A percentile compares a stretch with the other conserved stretches of the same genome.
These are phyloP conservation scores for Blastomussa wellsi DNA, from an alignment of 92 coral and sea anemone genomes.

Conservation along the genomic window DNA sequence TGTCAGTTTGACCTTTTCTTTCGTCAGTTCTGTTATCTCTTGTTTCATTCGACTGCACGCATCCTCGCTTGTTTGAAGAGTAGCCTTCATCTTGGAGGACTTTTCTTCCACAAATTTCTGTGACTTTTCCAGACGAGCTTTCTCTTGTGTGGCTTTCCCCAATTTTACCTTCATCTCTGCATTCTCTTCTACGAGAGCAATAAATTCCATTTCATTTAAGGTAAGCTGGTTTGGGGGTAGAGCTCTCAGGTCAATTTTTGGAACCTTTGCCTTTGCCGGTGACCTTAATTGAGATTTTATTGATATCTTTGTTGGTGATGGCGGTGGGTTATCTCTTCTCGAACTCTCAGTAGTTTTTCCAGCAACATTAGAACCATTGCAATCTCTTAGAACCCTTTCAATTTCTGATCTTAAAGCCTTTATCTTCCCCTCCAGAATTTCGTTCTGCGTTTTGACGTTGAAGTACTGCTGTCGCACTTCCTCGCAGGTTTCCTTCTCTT, in stretches of 20 bases:
- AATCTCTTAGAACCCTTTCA: conserved; percentile 71
- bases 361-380: conserved; percentile 39
- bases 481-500: conserved; percentile 76
- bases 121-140: conserved; percentile 59
- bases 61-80: conserved; percentile 54
- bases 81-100: conserved; percentile 45
- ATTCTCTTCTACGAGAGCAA: conserved; percentile 76
- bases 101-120: conserved; percentile 51
- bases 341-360: conserved; percentile 24
- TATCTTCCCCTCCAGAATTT: conserved; percentile 80
- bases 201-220: conserved; percentile 67
- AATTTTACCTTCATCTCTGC: conserved; percentile 71
- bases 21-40: conserved; percentile 44
- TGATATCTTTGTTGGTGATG: conserved; percentile 36
- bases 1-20: conserved; percentile 48
- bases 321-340: conserved; percentile 33
- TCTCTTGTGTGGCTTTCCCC: conserved; percentile 62
- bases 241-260: conserved; percentile 60
- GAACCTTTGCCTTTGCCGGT: conserved; percentile 50
- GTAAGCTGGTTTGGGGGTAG: conserved; percentile 59
- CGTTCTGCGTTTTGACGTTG: conserved; percentile 69
- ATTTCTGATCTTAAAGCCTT: conserved; percentile 72
- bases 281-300: conserved; percentile 52
- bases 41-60: conserved; percentile 58
- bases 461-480: conserved; percentile 74